Evolutionary conservation across 2,113 vertebrate genomes (phyloP), one percentile per base, ranked within the genome.

Genomic region (Boulengeromyrus knoepffleri): DNA sequence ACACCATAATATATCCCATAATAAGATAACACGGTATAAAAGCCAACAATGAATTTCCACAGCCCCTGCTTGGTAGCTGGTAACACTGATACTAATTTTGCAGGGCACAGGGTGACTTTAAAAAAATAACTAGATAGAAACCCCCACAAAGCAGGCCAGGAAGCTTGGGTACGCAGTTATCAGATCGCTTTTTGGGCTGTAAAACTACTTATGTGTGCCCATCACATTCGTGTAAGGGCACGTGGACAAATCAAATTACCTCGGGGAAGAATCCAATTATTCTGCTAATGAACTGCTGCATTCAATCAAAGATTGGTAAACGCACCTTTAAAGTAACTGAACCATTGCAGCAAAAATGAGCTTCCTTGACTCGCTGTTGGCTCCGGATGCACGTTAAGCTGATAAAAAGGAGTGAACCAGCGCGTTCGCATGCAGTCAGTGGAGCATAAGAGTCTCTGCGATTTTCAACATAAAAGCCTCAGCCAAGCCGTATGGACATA

Each of bases 181-280:
- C 21, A 85, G 77, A 89, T 56, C 42, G 49, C 70, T 83, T 89
- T 83, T 62, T 85, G 31, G 53, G 36, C 77, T 46, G 39, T n/a
- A 89, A 52, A 89, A 47, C 89, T 85, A 39, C 80, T 53, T 39
- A 89, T 53, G 77, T 45, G 77, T 85, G 89, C 53, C 89, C 52
- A 85, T 89, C 49, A 84, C 77, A 89, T 42, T 85, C 50, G 31
- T 85, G 89, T 89, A 10, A 89, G 24, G 77, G 12, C 42, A 62
- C 49, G 80, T 58, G 52, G 89, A 85, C 39, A 56, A 85, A 85
- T 89, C 77, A 85, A 58, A 89, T 56, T 58, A 85, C 80, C 52
- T 47, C 21, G 27, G 77, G 80, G 77, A 89, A 50, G 52, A 47
- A 58, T 58, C 50, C 52, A 87, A 87, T 87, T 53, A 87, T 87